Conservation (phyloP, 2,797 vertebrate genomes). For the Alosa sapidissima region DNA sequence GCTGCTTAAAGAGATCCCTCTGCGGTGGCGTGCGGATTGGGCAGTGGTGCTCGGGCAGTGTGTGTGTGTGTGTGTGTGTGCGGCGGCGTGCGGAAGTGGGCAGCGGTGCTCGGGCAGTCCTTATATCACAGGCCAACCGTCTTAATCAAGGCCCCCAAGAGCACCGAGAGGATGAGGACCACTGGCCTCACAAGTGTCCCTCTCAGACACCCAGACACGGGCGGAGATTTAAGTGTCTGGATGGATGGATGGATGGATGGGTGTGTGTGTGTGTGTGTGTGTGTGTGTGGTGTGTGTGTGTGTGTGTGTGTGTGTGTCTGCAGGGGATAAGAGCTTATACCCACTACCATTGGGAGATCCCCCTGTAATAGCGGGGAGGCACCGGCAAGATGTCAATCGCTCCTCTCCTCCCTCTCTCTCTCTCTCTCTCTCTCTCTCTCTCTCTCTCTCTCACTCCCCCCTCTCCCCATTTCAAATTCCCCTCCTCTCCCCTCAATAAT, state of each 20-base stretch:
- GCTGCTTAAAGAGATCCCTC: neutral
- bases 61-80: too few species aligned
- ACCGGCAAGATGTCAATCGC: slow-evolving; percentile 46
- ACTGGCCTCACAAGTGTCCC: neutral
- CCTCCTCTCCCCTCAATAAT: neutral
- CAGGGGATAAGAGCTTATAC: slow-evolving; percentile 31
- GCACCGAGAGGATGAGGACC: neutral
- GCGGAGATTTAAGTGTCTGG: slow-evolving; percentile 18
- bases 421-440: neutral
- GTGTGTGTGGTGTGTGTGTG: slow-evolving; percentile 32
- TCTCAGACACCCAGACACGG: neutral
- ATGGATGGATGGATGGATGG: slow-evolving; percentile 28
- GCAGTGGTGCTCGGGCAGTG: neutral
- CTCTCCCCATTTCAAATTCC: neutral
- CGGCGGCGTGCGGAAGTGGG: too few species aligned
- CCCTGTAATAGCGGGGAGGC: slow-evolving; percentile 19
- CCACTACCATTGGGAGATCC: slow-evolving; percentile 26
- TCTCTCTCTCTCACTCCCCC: neutral
- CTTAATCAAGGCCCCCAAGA: neutral
- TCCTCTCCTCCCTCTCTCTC: slow-evolving; percentile 27
- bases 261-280: neutral
- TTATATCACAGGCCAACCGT: neutral
- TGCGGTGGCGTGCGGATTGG: neutral
- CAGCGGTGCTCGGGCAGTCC: neutral
- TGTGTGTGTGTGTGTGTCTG: neutral